Base-by-base conservation (phyloP, 2,888 invertebrate genomes). In the Microlaimidae sp. region DNA sequence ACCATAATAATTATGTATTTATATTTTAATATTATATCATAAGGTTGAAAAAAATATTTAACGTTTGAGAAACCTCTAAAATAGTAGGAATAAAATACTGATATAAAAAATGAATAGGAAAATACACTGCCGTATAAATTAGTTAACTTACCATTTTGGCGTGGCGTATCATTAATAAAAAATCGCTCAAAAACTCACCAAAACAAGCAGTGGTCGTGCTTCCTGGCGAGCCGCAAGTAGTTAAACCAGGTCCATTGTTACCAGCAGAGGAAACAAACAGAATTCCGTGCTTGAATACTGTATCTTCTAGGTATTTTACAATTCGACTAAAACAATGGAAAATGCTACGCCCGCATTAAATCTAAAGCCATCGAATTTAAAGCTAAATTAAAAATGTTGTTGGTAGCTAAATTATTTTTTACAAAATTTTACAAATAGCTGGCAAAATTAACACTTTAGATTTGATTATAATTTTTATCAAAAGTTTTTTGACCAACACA, bases 211-310 rank as follows among this genome's bases (percentile, higher is more conserved):
- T 29, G 3, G 61, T 61, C 1, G 64, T 62, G 52, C 73, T 73
- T 3, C 74, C 75, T 5, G 78, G 79, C 7, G 76, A 73, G 58
- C 92, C 90, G 52, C 90, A 82, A 0, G 95, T 93, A 66, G 83
- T 82, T 27, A 95, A 78, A 52, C 86, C 88, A 7, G 90, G 90
- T 0, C 90, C 90, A 73, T 85, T 82, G 76, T 97, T 97, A 26
- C 93, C 93, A 54, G 86, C 93, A 23, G 90, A 88, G 45, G 83
- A 83, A 49, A 93, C 83, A 85, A 89, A 93, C 50, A 85, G 80
- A 1, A 89, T 82, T 27, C 85, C 85, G 74, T 89, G 84, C 67
- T 88, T 85, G 71, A 85, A 84, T 52, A 95, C 85, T 28, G 71
- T 67, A 53, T 73, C 70, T 55, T 66, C 67, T 21, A 74, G 60